Evolutionary conservation across 2,888 invertebrate genomes (phyloP).

Genomic region (Bellardia bayeri): DNA sequence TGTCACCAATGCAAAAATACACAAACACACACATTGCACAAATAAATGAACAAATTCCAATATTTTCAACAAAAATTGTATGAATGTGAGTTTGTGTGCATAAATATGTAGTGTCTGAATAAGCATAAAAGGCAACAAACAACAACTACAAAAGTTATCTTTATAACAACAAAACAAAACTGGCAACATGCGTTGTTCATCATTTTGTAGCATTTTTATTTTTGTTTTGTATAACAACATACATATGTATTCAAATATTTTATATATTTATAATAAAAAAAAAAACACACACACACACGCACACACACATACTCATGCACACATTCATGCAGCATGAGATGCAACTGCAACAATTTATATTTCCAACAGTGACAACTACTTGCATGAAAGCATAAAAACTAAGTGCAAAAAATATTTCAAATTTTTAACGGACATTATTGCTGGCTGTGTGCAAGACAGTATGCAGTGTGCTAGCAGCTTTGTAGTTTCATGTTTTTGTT

Average conservation of each 20-base stretch:
- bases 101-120: constrained; percentile 51
- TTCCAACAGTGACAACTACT: constrained; percentile 29
- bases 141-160: constrained; percentile 17
- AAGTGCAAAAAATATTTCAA: constrained; percentile 20
- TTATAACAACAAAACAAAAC: constrained; percentile 27
- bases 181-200: constrained; percentile 53
- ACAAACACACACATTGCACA: background rate
- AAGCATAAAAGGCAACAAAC: constrained; percentile 39
- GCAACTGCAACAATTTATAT: constrained; percentile 6
- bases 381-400: constrained; percentile 35
- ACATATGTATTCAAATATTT: constrained; percentile 49
- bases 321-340: background rate
- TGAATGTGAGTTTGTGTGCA: constrained; percentile 12
- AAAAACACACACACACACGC: background rate
- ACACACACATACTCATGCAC: background rate
- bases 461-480: background rate
- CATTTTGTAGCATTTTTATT: constrained; percentile 7
- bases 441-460: background rate
- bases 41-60: constrained; percentile 4
- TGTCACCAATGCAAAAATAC: constrained; percentile 35
- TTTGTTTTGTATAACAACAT: background rate
- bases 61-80: constrained; percentile 25
- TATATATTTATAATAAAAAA: constrained; percentile 2
- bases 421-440: constrained; percentile 38
- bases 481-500: background rate